Conservation (phyloP, 2,888 invertebrate species). For the Colostygia pectinataria region DNA sequence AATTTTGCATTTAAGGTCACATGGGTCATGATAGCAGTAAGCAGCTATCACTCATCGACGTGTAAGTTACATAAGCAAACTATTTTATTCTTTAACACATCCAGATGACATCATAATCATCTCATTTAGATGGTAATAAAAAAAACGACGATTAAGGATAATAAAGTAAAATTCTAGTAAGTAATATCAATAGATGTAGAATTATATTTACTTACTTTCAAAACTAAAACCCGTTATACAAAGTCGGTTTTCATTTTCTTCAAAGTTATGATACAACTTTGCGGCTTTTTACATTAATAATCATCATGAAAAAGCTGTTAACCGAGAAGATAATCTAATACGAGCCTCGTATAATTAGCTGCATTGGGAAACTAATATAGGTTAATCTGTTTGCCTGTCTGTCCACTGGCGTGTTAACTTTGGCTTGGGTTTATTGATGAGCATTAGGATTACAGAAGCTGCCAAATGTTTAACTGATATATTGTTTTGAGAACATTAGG, state of each 20-base stretch:
- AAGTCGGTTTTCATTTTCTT: no score
- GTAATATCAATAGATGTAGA: no score
- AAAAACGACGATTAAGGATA: no score
- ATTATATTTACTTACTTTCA: no score
- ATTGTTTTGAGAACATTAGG: neutral
- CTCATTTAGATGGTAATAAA: no score
- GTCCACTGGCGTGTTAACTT: conserved; percentile 34
- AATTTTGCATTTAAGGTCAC: no score
- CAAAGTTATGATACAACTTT: neutral
- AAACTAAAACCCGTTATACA: no score
- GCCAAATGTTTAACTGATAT: conserved; percentile 4
- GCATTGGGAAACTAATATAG: conserved; percentile 41
- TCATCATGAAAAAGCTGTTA: neutral
- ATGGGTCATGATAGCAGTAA: no score
- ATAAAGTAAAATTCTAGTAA: neutral
- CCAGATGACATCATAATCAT: no score
- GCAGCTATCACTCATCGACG: no score
- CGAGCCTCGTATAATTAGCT: conserved; percentile 37
- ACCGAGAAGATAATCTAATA: neutral
- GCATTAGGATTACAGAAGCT: conserved; percentile 11
- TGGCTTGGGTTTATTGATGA: conserved; percentile 14
- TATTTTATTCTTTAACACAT: no score
- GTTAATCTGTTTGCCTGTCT: conserved; percentile 51
- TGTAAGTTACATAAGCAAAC: no score
- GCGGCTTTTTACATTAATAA: neutral